phyloP scores from a whole-genome alignment of 1,140 invertebrate genomes.

The Lepidurus arcticus region DNA sequence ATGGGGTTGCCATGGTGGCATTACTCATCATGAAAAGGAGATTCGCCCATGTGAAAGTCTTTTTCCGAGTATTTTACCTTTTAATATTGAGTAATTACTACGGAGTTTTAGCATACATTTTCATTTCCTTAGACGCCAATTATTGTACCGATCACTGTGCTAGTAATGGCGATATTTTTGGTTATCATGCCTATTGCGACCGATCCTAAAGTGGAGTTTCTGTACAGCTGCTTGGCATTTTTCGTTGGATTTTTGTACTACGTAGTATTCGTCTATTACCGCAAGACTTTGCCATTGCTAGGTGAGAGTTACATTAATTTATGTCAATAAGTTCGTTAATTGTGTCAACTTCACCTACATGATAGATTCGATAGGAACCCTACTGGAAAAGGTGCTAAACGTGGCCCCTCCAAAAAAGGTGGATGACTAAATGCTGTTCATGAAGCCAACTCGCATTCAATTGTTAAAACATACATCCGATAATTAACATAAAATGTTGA shows the following conservation, averaged over 20 bases:
- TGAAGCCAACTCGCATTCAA: no score
- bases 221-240: not conserved
- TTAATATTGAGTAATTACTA: not conserved
- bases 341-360: no score
- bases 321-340: no score
- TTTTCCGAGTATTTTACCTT: slow-evolving; percentile 53
- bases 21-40: slow-evolving; percentile 46
- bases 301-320: not conserved
- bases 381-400: no score
- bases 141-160: not conserved
- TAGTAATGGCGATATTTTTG: not conserved
- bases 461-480: no score
- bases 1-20: slow-evolving; percentile 48
- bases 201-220: not conserved
- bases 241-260: not conserved
- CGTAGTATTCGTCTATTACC: not conserved
- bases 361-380: no score
- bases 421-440: no score
- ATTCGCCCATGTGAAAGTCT: slow-evolving; percentile 47
- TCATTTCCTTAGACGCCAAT: not conserved
- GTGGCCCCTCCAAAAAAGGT: no score
- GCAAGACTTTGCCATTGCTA: not conserved
- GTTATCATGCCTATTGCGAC: not conserved
- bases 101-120: not conserved
- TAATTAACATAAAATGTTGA: no score